Evolutionary conservation across 2,888 invertebrate species (phyloP).

Genomic region (Zaprionus bogoriensis): DNA sequence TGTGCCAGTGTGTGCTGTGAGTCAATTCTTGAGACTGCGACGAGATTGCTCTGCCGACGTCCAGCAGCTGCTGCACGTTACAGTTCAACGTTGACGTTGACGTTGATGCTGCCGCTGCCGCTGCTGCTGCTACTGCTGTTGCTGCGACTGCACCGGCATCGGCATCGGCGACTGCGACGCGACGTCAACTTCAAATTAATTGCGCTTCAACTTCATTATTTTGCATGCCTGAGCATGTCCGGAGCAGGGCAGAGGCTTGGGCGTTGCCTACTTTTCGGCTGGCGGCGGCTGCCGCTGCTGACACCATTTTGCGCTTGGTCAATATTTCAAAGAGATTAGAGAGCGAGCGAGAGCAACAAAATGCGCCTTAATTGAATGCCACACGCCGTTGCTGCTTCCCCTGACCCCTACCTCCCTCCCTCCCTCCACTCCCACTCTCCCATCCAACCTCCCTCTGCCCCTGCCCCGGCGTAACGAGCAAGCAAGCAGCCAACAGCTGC

Average conservation of each 20-base stretch:
- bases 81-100: conserved; percentile 22
- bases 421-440: background rate
- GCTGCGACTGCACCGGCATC: background rate
- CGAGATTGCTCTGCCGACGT: conserved; percentile 5
- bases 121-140: background rate
- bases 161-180: conserved; percentile 12
- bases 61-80: conserved; percentile 5
- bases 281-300: conserved; percentile 44
- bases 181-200: conserved; percentile 69
- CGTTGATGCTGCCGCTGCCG: too few species aligned
- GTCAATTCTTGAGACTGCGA: too few species aligned
- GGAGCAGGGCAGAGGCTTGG: background rate
- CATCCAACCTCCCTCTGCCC: background rate
- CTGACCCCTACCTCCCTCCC: background rate
- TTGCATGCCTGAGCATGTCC: conserved; percentile 69
- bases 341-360: conserved; percentile 69
- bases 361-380: conserved; percentile 72
- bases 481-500: conserved; percentile 59
- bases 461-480: conserved; percentile 2
- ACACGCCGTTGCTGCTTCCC: too few species aligned
- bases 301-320: conserved; percentile 74
- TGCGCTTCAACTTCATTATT: conserved; percentile 76
- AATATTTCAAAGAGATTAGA: conserved; percentile 76
- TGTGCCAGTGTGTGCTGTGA: too few species aligned
- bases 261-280: conserved; percentile 30